Percentiles rank a stretch among this genome's conserved stretches.
Conservation (phyloP, 1,140 invertebrate species). For the Cydia strobilella region DNA sequence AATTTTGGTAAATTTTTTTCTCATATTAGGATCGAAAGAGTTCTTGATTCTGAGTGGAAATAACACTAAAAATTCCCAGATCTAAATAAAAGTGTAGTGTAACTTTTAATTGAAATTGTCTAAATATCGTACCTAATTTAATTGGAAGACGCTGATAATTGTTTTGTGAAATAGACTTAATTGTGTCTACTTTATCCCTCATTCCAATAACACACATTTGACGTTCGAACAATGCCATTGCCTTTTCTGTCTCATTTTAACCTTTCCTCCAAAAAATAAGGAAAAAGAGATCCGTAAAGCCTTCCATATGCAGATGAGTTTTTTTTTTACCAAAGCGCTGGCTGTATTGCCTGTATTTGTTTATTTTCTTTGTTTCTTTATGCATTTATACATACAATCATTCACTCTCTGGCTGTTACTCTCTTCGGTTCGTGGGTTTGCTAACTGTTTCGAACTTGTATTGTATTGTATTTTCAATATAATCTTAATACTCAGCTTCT, state of each 20-base stretch:
- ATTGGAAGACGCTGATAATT: no score
- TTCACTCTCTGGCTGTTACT: not conserved
- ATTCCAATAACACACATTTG: not conserved
- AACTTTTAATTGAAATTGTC: no score
- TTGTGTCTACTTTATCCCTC: not conserved
- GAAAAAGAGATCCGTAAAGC: not conserved
- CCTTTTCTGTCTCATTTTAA: conserved; percentile 7
- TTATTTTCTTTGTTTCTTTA: conserved; percentile 24
- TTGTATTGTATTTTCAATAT: no score
- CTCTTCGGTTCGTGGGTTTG: not conserved
- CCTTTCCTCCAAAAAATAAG: conserved; percentile 19
- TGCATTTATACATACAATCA: conserved; percentile 25
- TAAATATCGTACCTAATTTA: no score
- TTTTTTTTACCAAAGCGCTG: conserved; percentile 21
- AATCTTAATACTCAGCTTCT: no score
- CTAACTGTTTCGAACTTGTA: no score
- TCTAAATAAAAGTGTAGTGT: no score
- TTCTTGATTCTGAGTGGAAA: no score
- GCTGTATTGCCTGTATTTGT: not conserved
- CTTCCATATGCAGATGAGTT: conserved; percentile 8
- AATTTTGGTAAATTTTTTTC: no score
- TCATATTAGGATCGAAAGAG: no score
- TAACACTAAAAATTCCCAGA: no score
- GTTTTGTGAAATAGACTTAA: no score
- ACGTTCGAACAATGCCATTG: not conserved